Evolutionary conservation across 2,797 vertebrate species (phyloP), one percentile per base, ranked within the genome.

Genomic region (Rachycentron canadum): DNA sequence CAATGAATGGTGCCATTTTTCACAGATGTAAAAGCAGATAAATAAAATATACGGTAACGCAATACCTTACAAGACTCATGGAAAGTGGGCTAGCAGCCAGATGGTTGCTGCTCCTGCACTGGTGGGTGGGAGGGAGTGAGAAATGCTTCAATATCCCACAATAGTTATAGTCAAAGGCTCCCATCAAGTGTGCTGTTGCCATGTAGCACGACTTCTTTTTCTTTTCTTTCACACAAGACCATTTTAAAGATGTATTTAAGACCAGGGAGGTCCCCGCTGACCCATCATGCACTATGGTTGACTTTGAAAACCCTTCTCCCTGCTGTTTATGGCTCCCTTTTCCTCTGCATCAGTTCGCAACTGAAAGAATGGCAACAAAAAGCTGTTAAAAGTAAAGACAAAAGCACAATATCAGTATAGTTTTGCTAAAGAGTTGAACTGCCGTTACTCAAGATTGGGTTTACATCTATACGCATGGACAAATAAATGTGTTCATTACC

Each of bases 21-120:
- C 69, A 76, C 69, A 14, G 82, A 89, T 86, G 78, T 56, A 76
- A 76, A 76, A 41, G 85, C 62, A 87, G 83, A 89, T 91, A 86
- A 87, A 89, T 86, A 89, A 87, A 89, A 88, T 85, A 80, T 82
- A 84, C 16, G 45, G 66, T 70, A 84, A 89, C 74, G 76, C 58
- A 72, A 76, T 81, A 72, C 70, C 71, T 74, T 66, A 79, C 30
- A 69, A 62, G 69, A 69, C 16, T 32, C 64, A 36, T 3, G 68
- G 81, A 83, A 72, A 85, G 76, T 78, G 70, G 78, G 81, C 80
- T 5, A 43, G 59, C 40, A 30, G 82, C 83, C 78, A 80, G 77
- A 70, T 64, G 50, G 85, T 78, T 81, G 66, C 64, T 19, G 63
- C 69, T 76, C 65, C 75, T 28, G 65, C 45, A 69, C 43, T 32